Percentiles rank a stretch among this genome's conserved stretches.
Conservation (phyloP, 2,888 invertebrate genomes). For the Lasioglossum zephyrum region DNA sequence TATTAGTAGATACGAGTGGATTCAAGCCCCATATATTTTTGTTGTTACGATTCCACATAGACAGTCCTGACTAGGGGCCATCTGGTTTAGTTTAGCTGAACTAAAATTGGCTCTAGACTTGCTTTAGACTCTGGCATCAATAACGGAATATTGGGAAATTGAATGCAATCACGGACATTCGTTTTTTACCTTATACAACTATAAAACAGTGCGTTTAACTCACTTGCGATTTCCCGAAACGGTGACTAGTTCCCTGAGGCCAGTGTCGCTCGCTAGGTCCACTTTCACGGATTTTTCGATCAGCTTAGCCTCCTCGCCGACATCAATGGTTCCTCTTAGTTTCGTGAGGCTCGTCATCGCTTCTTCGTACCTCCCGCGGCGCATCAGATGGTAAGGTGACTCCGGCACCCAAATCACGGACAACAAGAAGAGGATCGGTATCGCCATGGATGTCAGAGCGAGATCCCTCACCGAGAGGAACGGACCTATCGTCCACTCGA, state of each 20-base stretch:
- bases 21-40: no score
- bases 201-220: background rate
- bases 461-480: constrained; percentile 58
- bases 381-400: constrained; percentile 65
- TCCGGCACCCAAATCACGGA: constrained; percentile 59
- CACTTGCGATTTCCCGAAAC: constrained; percentile 59
- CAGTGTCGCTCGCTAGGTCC: constrained; percentile 50
- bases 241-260: constrained; percentile 51
- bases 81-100: no score
- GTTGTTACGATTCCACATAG: no score
- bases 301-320: constrained; percentile 39
- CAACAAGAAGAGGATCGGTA: constrained; percentile 42
- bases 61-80: no score
- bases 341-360: constrained; percentile 41
- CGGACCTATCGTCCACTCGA: constrained; percentile 56
- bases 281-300: constrained; percentile 62
- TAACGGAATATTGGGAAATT: no score
- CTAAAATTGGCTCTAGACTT: no score
- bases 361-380: constrained; percentile 31
- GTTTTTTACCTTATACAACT: no score
- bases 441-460: constrained; percentile 34
- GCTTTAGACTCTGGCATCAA: no score
- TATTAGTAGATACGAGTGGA: no score
- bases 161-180: no score
- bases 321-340: constrained; percentile 55